Evolutionary conservation across 1,140 invertebrate species (phyloP).

Genomic region (Maconellicoccus hirsutus): DNA sequence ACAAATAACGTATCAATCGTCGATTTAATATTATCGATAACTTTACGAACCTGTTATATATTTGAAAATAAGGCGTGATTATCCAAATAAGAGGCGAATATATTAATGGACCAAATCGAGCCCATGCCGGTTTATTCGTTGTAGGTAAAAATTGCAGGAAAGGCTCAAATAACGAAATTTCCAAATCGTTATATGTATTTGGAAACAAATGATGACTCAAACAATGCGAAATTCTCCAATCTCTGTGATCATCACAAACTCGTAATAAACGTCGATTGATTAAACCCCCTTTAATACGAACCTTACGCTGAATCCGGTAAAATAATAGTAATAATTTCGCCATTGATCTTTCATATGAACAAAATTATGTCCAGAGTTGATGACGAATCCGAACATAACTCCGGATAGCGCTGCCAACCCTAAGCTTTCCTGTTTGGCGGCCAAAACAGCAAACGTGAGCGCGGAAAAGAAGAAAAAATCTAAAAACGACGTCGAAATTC

Average conservation of each 20-base stretch:
- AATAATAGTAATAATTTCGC: conserved; percentile 68
- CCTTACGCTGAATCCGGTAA: conserved; percentile 34
- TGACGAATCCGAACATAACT: conserved; percentile 42
- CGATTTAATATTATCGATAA: background rate
- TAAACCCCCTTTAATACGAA: background rate
- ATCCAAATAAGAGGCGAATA: conserved; percentile 42
- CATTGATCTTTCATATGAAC: conserved; percentile 68
- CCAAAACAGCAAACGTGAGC: conserved; percentile 40
- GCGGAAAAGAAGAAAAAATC: conserved; percentile 41
- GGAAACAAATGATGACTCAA: conserved; percentile 70
- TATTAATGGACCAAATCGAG: conserved; percentile 38
- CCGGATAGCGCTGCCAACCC: conserved; percentile 39
- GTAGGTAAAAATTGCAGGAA: conserved; percentile 53
- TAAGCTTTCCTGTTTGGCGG: conserved; percentile 38
- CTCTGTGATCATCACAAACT: conserved; percentile 44
- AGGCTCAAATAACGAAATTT: conserved; percentile 57
- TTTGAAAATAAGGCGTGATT: conserved; percentile 35
- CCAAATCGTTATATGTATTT: conserved; percentile 64
- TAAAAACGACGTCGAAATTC: conserved; percentile 27
- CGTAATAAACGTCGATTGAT: too few species aligned
- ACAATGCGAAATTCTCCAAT: conserved; percentile 64
- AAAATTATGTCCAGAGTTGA: conserved; percentile 62
- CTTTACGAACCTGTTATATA: conserved; percentile 38
- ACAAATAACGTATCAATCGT: too few species aligned
- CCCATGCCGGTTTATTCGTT: conserved; percentile 36